Percentiles rank a stretch among this genome's conserved stretches.
Evolutionary conservation across 2,888 invertebrate species (phyloP).

Genomic region (Ochropacha duplaris): DNA sequence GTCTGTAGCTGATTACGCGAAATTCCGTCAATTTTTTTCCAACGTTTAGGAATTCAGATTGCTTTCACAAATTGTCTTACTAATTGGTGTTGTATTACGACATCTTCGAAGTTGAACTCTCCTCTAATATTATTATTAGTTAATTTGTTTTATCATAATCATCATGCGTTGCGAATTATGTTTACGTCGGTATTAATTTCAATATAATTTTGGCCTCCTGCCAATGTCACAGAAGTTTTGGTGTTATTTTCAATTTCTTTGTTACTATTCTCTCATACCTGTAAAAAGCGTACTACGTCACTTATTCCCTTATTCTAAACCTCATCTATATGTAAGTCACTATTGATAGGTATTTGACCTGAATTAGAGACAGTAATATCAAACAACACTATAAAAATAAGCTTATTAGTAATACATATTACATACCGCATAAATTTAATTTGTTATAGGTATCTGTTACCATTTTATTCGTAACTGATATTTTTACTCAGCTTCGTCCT

Average conservation of each 20-base stretch:
- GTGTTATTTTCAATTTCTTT: constrained; percentile 26
- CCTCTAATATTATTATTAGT: background rate
- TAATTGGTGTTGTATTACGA: background rate
- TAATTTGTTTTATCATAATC: constrained; percentile 2
- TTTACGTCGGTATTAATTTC: constrained; percentile 7
- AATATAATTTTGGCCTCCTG: constrained; percentile 24
- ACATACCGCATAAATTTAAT: background rate
- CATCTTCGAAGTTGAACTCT: constrained; percentile 13
- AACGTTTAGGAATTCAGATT: no score
- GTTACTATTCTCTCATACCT: no score
- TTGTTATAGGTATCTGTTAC: background rate
- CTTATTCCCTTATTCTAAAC: no score
- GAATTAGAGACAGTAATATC: background rate
- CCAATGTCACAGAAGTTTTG: constrained; percentile 19
- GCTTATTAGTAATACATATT: background rate
- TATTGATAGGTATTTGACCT: background rate
- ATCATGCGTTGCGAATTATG: constrained; percentile 13
- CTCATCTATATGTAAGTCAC: no score
- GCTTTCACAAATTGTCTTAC: background rate
- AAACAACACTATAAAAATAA: background rate
- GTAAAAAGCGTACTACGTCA: no score
- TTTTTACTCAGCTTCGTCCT: background rate
- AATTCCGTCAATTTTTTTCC: no score
- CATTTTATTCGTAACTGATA: background rate
- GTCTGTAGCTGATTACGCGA: no score